phyloP scores from a whole-genome alignment of 2,888 invertebrate species.

The Clistopyga incitator region DNA sequence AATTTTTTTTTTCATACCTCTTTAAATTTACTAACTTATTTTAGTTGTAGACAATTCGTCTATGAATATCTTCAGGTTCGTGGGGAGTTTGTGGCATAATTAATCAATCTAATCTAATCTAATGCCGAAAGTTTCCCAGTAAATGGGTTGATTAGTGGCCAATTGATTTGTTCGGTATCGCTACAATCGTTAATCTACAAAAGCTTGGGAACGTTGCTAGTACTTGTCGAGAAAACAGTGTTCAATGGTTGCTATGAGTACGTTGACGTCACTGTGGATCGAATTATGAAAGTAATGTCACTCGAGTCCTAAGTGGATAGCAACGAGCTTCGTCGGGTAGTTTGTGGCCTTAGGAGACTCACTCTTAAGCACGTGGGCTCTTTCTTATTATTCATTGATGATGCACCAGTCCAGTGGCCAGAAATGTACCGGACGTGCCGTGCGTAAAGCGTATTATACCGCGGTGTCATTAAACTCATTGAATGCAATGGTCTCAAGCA shows the following conservation, averaged over 20 bases:
- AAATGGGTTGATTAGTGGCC: background rate
- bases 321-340: conserved; percentile 4
- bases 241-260: background rate
- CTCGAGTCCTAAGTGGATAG: background rate
- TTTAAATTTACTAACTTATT: too few species aligned
- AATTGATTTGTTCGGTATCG: conserved; percentile 9
- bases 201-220: background rate
- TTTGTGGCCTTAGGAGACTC: background rate
- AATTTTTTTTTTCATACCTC: too few species aligned
- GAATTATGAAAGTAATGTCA: conserved; percentile 9
- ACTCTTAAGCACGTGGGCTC: conserved; percentile 15
- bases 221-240: background rate
- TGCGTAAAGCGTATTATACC: background rate
- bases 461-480: conserved; percentile 51
- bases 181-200: conserved; percentile 11
- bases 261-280: background rate
- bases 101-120: background rate
- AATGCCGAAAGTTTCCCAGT: background rate
- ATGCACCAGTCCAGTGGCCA: background rate
- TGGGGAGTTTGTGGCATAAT: background rate
- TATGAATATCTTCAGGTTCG: background rate
- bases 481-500: conserved; percentile 11
- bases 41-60: too few species aligned
- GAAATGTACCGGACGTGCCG: conserved; percentile 25
- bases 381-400: conserved; percentile 31